phyloP scores from a whole-genome alignment of 2,888 invertebrate genomes.

The Papilio demoleus region DNA sequence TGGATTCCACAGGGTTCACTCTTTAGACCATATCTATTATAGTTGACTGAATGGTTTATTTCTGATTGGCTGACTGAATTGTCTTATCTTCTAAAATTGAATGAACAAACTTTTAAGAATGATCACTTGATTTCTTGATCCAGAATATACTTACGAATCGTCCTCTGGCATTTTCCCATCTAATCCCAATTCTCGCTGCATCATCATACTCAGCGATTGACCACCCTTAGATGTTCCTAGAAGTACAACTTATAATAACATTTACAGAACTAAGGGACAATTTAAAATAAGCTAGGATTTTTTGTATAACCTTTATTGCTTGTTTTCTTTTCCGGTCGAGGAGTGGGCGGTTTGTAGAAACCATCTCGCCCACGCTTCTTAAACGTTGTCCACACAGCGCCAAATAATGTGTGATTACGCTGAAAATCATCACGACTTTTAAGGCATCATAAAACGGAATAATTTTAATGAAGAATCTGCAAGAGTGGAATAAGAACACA shows the following conservation, averaged over 20 bases:
- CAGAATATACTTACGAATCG: slow-evolving; percentile 62
- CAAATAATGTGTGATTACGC: slow-evolving; percentile 98
- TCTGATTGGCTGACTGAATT: background rate
- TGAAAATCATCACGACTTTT: slow-evolving; percentile 72
- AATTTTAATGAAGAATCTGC: too few relatives aligned
- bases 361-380: slow-evolving; percentile 86
- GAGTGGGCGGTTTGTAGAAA: slow-evolving; percentile 59
- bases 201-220: slow-evolving; percentile 71
- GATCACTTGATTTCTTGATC: too few relatives aligned
- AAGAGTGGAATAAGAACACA: too few relatives aligned
- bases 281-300: background rate
- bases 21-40: background rate
- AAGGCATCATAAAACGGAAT: background rate
- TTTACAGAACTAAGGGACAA: background rate
- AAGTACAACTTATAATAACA: slow-evolving; percentile 38
- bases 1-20: background rate
- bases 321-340: slow-evolving; percentile 44
- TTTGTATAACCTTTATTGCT: slow-evolving; percentile 9
- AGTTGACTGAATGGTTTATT: background rate
- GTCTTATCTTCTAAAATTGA: too few relatives aligned
- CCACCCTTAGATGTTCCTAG: slow-evolving; percentile 57
- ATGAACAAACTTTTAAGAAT: too few relatives aligned
- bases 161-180: slow-evolving; percentile 77
- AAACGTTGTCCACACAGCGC: slow-evolving; percentile 97
- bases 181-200: slow-evolving; percentile 77